Evolutionary conservation across 1,140 invertebrate genomes (phyloP), one percentile per base, ranked within the genome.

Genomic region (Drosophila seguyi): DNA sequence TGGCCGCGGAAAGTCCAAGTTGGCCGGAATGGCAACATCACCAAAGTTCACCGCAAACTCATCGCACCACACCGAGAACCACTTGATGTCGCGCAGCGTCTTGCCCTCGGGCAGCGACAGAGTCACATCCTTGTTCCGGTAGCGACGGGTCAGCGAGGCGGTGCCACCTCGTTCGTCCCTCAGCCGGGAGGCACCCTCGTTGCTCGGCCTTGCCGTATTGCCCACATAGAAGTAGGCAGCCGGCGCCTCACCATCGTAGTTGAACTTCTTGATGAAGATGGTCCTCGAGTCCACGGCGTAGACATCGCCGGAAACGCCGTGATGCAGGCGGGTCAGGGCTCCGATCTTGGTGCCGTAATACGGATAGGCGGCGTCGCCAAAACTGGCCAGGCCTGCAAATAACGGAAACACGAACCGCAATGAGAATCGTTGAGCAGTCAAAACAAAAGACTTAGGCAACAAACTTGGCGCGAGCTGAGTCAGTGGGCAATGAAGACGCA

Each of bases 11-110:
- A 95, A 97, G 90, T 98, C 96, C 83, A 98, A 94, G 73, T 94
- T 95, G 62, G 94, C 94, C 0, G 97, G 95, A 75, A 98, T 97
- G 80, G 94, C 95, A 22, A 98, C 95, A 78, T 98, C 96, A 14
- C 97, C 97, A 83, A 98, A 98, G 93, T 98, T 97, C 88, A 98
- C 97, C 34, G 96, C 94, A 83, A 96, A 98, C 90, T 97, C 97
- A 82, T 98, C 96, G 92, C 97, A 98, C 96, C 97, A 98, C 2
- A 98, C 95, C 16, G 96, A 96, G 90, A 98, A 96, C 96, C 97
- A 98, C 78, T 95, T 96, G 80, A 98, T 95, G 90, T 97, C 92
- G n/a, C 95, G 95, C 45, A 98, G 93, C 7, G 96, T 97, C 91
- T 97, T 97, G 22, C 97, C 97, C 69, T 98, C 97, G 1, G 98